Evolutionary conservation across 2,888 invertebrate species (phyloP).

Genomic region (Sinopyrophorus schimmeli): DNA sequence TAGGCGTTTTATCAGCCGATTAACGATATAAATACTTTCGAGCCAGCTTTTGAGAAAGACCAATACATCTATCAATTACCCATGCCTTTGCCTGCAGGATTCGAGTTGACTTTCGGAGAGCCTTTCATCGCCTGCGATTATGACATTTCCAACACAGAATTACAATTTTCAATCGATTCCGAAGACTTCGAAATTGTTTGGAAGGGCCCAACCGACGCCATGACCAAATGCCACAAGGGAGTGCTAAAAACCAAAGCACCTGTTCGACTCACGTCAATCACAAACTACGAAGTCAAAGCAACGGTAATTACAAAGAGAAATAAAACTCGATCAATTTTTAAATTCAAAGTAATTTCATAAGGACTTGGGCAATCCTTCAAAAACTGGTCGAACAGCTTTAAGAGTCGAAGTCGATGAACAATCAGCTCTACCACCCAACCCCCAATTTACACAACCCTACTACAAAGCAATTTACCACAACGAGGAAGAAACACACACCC

Average conservation of each 20-base stretch:
- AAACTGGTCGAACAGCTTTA: neutral
- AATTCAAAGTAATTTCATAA: conserved; percentile 30
- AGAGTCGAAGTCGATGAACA: conserved; percentile 52
- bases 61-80: conserved; percentile 54
- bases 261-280: conserved; percentile 27
- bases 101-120: conserved; percentile 51
- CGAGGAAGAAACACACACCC: conserved; percentile 32
- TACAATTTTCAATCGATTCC: conserved; percentile 40
- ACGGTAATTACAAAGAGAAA: conserved; percentile 39
- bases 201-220: conserved; percentile 9
- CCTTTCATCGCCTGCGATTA: conserved; percentile 57
- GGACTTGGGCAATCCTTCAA: conserved; percentile 35
- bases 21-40: conserved; percentile 58
- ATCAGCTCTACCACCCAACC: conserved; percentile 56
- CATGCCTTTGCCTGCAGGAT: conserved; percentile 52
- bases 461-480: conserved; percentile 56
- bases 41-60: conserved; percentile 53
- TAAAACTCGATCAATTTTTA: neutral
- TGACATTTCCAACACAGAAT: conserved; percentile 57
- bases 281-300: conserved; percentile 39
- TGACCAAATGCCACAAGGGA: conserved; percentile 36
- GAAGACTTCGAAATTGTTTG: conserved; percentile 22
- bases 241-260: conserved; percentile 33
- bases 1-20: conserved; percentile 55
- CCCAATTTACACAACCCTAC: conserved; percentile 55